These are phyloP conservation scores for Nymphalis polychloros DNA, from an alignment of 2,888 invertebrate species.

Conservation along the genomic window DNA sequence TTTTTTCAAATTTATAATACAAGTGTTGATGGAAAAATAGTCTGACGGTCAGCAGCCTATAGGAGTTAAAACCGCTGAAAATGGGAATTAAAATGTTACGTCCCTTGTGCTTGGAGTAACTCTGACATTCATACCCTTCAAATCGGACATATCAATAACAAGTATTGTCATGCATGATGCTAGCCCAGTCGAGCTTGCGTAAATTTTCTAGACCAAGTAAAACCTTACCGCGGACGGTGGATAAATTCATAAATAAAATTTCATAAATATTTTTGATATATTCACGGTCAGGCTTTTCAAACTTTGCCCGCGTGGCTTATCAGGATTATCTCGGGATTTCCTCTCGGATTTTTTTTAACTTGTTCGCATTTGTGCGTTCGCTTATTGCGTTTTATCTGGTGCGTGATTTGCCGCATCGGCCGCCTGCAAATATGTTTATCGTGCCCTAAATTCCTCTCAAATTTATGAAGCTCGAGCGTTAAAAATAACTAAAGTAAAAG, in stretches of 20 bases:
- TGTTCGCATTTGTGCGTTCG: conserved; percentile 68
- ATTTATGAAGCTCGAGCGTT: conserved; percentile 54
- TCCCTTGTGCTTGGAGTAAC: too few species aligned
- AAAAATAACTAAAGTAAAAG: conserved; percentile 46
- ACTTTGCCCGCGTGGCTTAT: conserved; percentile 77
- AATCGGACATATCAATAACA: too few species aligned
- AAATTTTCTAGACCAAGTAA: too few species aligned
- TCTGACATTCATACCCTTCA: too few species aligned
- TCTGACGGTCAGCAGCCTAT: too few species aligned
- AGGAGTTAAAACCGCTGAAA: too few species aligned
- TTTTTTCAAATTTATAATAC: too few species aligned
- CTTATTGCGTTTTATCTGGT: conserved; percentile 68
- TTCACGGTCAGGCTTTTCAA: conserved; percentile 77
- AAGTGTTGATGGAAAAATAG: too few species aligned
- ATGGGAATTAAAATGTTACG: too few species aligned
- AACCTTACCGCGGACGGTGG: conserved; percentile 40
- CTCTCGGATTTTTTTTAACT: conserved; percentile 67
- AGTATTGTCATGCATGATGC: too few species aligned
- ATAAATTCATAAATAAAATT: conserved; percentile 69
- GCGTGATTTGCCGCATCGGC: conserved; percentile 58
- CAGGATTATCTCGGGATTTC: conserved; percentile 75
- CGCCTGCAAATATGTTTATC: conserved; percentile 66
- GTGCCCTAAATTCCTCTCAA: conserved; percentile 58
- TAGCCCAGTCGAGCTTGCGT: too few species aligned
- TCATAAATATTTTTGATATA: conserved; percentile 77